Conservation (phyloP, 2,113 vertebrate species). For the Dromiciops gliroides region DNA sequence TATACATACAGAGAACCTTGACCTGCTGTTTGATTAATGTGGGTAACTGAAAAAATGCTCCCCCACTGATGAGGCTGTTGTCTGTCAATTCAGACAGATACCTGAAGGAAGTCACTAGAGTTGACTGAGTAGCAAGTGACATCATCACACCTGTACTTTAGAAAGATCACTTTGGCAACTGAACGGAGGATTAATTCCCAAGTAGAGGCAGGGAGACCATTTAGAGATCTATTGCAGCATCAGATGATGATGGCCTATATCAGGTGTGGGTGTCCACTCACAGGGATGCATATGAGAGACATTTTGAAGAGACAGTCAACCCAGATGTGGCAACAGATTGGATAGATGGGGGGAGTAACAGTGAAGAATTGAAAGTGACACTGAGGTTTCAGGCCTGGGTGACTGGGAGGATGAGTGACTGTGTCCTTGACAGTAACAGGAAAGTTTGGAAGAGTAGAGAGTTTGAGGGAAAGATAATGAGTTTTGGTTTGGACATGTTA, state of each 20-base stretch:
- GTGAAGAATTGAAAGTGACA: neutral
- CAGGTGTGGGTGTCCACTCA: neutral
- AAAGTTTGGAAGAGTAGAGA: too few relatives aligned
- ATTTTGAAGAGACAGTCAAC: neutral
- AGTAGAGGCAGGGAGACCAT: neutral
- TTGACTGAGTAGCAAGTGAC: too few relatives aligned
- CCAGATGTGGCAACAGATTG: neutral
- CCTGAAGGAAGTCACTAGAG: too few relatives aligned
- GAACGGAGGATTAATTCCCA: neutral
- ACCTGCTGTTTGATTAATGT: neutral
- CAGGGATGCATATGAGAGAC: neutral
- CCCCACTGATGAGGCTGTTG: too few relatives aligned
- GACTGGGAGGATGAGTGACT: neutral
- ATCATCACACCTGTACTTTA: constrained; percentile 12
- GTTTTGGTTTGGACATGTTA: too few relatives aligned
- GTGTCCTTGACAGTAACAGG: neutral
- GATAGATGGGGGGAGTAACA: neutral
- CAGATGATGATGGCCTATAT: neutral
- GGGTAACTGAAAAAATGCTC: too few relatives aligned
- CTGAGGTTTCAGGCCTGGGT: neutral
- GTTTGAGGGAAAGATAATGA: too few relatives aligned
- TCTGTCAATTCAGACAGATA: too few relatives aligned
- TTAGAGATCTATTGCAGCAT: neutral
- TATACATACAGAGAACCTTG: neutral
- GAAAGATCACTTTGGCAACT: neutral